phyloP scores from a whole-genome alignment of 2,113 vertebrate species.

The Lepus europaeus region DNA sequence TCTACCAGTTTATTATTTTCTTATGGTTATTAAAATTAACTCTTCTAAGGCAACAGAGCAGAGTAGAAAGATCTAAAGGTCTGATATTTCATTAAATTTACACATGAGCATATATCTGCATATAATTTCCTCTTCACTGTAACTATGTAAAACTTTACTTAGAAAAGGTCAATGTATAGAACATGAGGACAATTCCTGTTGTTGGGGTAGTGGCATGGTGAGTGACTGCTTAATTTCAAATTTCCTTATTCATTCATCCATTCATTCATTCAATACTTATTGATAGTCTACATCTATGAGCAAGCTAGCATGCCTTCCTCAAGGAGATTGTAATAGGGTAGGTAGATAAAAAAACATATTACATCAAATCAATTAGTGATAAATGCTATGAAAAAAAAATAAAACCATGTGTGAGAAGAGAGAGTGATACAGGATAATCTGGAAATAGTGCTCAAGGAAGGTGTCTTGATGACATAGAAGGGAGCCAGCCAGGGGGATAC shows the following conservation, averaged over 20 bases:
- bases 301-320: background rate
- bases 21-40: conserved; percentile 20
- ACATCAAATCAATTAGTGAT: background rate
- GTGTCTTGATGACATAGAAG: background rate
- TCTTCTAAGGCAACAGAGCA: background rate
- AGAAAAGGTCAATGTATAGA: background rate
- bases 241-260: background rate
- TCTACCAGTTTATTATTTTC: conserved; percentile 3
- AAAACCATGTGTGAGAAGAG: rapidly evolving
- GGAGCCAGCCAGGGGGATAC: background rate
- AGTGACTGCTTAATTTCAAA: conserved; percentile 49
- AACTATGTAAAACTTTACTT: conserved; percentile 48
- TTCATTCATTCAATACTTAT: conserved; percentile 21
- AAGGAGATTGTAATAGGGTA: background rate
- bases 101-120: rapidly evolving
- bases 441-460: background rate
- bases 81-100: conserved; percentile 3
- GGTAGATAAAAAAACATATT: background rate
- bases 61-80: background rate
- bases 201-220: background rate
- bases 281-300: background rate
- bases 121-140: background rate
- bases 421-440: background rate
- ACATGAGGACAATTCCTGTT: background rate
- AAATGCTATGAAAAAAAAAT: background rate